These are phyloP conservation scores for Sula dactylatra DNA, from an alignment of 2,113 vertebrate species.

Conservation along the genomic window DNA sequence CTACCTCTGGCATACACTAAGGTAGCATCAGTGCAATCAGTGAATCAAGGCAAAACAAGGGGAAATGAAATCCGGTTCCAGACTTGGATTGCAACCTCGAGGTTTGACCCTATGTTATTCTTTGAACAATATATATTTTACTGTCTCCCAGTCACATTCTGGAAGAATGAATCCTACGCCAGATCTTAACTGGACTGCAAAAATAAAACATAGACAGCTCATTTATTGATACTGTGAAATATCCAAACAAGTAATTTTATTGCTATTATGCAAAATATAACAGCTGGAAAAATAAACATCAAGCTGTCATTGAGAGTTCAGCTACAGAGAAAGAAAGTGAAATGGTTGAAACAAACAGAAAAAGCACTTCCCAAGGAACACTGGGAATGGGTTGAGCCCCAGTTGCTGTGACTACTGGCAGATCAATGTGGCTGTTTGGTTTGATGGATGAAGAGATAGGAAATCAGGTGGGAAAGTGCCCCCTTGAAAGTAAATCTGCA, in stretches of 20 bases:
- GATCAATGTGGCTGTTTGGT: not conserved
- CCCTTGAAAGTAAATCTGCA: not conserved
- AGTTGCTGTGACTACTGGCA: not conserved
- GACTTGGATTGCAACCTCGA: not conserved
- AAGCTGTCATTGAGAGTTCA: constrained; percentile 24
- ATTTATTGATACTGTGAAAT: constrained; percentile 54
- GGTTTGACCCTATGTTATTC: not conserved
- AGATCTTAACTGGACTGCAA: constrained; percentile 23
- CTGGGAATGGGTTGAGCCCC: not conserved
- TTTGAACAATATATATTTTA: constrained; percentile 18
- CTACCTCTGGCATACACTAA: not conserved
- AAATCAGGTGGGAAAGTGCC: constrained; percentile 35
- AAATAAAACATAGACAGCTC: constrained; percentile 45
- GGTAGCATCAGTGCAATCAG: not conserved
- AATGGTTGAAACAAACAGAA: constrained; percentile 5
- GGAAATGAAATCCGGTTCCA: not conserved
- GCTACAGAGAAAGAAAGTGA: not conserved
- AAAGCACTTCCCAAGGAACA: not conserved
- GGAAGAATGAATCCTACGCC: not conserved
- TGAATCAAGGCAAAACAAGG: not conserved
- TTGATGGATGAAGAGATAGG: constrained; percentile 3
- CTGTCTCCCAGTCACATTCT: not conserved
- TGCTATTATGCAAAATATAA: constrained; percentile 52
- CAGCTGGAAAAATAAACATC: constrained; percentile 63
- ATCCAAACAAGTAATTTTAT: constrained; percentile 56